These are phyloP conservation scores for Melolontha melolontha DNA, from an alignment of 2,888 invertebrate genomes.

Conservation along the genomic window DNA sequence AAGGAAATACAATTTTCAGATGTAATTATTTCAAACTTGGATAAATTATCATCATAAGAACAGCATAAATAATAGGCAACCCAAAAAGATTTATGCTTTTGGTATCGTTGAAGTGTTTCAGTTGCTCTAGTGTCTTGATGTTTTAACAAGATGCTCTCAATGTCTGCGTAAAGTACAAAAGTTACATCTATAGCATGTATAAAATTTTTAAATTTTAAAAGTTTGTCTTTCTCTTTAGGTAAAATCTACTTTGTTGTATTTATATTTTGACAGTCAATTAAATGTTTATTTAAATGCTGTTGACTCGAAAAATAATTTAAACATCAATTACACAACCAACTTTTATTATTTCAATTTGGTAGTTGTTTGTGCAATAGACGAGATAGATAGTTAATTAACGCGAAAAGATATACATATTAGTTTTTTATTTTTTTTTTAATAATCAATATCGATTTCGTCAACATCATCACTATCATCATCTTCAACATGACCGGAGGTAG, in stretches of 20 bases:
- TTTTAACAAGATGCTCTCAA: too few relatives aligned
- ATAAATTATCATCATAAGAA: conserved; percentile 49
- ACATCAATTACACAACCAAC: conserved; percentile 41
- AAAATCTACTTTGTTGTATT: too few relatives aligned
- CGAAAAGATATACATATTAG: too few relatives aligned
- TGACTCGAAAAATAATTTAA: conserved; percentile 35
- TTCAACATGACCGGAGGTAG: too few relatives aligned
- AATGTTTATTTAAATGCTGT: conserved; percentile 2
- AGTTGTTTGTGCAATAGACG: too few relatives aligned
- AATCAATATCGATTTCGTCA: too few relatives aligned
- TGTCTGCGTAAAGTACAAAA: conserved; percentile 25
- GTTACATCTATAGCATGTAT: conserved; percentile 37
- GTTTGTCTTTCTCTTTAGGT: too few relatives aligned
- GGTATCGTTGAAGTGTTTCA: conserved; percentile 27
- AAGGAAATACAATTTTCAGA: conserved; percentile 46
- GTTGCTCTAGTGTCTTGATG: not conserved
- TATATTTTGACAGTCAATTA: not conserved
- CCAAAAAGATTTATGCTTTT: conserved; percentile 44
- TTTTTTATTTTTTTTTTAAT: too few relatives aligned
- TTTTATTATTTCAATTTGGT: too few relatives aligned
- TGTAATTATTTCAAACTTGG: conserved; percentile 46
- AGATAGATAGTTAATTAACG: too few relatives aligned
- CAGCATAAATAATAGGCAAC: conserved; percentile 52
- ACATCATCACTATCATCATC: too few relatives aligned
- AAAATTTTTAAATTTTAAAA: conserved; percentile 29